Percentiles rank a stretch among this genome's conserved stretches.
phyloP scores from a whole-genome alignment of 2,888 invertebrate species.

The Nomada flava region DNA sequence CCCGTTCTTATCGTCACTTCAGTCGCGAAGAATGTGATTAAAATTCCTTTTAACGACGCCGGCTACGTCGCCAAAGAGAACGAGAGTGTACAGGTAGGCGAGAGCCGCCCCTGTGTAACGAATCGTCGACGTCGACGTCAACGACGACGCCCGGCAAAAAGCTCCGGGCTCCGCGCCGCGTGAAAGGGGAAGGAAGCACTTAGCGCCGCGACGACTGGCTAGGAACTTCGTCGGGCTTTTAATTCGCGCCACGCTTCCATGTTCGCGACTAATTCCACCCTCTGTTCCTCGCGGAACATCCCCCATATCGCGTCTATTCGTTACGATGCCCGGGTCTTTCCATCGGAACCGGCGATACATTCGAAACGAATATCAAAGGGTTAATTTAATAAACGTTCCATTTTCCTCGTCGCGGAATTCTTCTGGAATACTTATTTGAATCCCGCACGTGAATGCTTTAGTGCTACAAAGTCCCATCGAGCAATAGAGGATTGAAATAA shows the following conservation, averaged over 20 bases:
- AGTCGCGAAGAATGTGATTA: conserved; percentile 77
- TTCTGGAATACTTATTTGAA: too few species aligned
- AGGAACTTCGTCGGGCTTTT: conserved; percentile 70
- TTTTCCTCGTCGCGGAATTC: too few species aligned
- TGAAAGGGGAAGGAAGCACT: conserved; percentile 53
- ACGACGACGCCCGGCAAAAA: conserved; percentile 47
- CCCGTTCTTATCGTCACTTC: conserved; percentile 73
- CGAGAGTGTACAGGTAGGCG: not conserved
- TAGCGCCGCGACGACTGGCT: conserved; percentile 59
- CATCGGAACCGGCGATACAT: not conserved
- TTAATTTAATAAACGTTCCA: too few species aligned
- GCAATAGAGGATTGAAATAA: too few species aligned
- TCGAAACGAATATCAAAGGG: too few species aligned
- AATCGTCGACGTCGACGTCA: conserved; percentile 49
- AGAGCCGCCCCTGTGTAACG: conserved; percentile 43
- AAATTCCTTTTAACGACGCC: conserved; percentile 77
- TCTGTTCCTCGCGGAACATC: not conserved
- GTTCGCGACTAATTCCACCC: conserved; percentile 60
- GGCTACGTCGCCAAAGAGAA: conserved; percentile 4
- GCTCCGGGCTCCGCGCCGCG: conserved; percentile 30
- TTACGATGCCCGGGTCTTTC: not conserved
- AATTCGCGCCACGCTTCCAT: conserved; percentile 71
- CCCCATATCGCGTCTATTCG: not conserved
- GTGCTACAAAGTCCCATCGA: too few species aligned
- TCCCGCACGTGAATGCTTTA: too few species aligned